Conservation (phyloP, 2,113 vertebrate genomes). For the Pogona vitticeps region DNA sequence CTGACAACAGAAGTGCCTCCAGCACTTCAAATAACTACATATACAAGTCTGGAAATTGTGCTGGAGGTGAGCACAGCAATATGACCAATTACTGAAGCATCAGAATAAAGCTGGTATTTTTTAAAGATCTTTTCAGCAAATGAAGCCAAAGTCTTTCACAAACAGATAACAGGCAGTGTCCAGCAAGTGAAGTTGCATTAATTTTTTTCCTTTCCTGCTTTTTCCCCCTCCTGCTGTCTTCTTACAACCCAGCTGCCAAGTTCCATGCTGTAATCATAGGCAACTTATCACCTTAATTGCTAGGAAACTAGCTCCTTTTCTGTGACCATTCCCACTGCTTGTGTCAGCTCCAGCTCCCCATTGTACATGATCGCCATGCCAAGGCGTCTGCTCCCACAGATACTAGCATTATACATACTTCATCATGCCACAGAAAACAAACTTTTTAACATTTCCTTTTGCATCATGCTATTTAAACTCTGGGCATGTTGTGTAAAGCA, state of each 20-base stretch:
- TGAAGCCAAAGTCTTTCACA: conserved; percentile 54
- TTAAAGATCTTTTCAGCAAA: conserved; percentile 47
- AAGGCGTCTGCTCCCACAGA: conserved; percentile 59
- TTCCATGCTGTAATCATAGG: conserved; percentile 63
- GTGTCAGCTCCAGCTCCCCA: conserved; percentile 68
- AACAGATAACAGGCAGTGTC: conserved; percentile 62
- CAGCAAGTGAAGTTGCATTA: conserved; percentile 57
- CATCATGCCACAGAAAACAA: conserved; percentile 35
- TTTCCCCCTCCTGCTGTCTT: conserved; percentile 45
- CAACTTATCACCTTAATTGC: conserved; percentile 65
- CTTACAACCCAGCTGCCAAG: conserved; percentile 64
- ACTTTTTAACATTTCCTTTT: conserved; percentile 37
- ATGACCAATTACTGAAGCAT: neutral
- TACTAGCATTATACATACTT: conserved; percentile 51
- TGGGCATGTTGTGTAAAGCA: conserved; percentile 35
- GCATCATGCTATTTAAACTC: conserved; percentile 36
- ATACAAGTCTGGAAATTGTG: neutral
- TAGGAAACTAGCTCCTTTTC: conserved; percentile 68
- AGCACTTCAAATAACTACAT: neutral
- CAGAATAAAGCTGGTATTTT: neutral
- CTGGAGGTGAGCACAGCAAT: neutral
- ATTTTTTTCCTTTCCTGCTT: conserved; percentile 36
- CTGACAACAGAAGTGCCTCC: neutral
- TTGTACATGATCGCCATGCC: conserved; percentile 55
- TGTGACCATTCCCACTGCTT: conserved; percentile 57